phyloP scores from a whole-genome alignment of 2,113 vertebrate genomes.

The Alouatta palliata region DNA sequence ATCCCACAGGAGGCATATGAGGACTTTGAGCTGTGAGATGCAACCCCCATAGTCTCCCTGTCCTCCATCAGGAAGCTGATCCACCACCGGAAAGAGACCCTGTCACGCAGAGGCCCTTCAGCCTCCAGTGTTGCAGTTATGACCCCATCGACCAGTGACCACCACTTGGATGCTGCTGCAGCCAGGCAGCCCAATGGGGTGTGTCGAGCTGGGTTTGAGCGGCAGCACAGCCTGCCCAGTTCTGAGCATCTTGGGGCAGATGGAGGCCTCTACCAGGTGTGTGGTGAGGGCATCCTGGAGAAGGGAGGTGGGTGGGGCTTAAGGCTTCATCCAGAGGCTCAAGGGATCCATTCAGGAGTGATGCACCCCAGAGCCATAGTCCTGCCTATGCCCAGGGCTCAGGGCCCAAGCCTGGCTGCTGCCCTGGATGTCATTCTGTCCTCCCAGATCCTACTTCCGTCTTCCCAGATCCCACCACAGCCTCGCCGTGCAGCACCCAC shows the following conservation, averaged over 20 bases:
- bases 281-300: not conserved
- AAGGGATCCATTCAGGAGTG: fast-evolving
- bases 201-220: conserved; percentile 83
- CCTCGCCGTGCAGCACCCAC: conserved; percentile 89
- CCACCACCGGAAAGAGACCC: conserved; percentile 96
- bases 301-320: not conserved
- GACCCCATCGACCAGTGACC: conserved; percentile 91
- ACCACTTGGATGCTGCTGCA: conserved; percentile 88
- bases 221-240: conserved; percentile 88
- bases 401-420: not conserved
- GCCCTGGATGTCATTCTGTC: not conserved
- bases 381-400: not conserved
- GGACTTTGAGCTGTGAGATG: not conserved
- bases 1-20: not conserved
- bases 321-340: not conserved
- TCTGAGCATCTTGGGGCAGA: conserved; percentile 89
- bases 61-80: conserved; percentile 92
- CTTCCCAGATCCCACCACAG: conserved; percentile 90
- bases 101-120: conserved; percentile 90
- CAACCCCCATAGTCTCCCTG: not conserved
- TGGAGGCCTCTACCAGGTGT: conserved; percentile 92
- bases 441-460: conserved; percentile 74
- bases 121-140: conserved; percentile 84
- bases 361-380: not conserved
- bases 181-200: conserved; percentile 87